Evolutionary conservation across 2,797 vertebrate genomes (phyloP).

Genomic region (Alfaro cultratus): DNA sequence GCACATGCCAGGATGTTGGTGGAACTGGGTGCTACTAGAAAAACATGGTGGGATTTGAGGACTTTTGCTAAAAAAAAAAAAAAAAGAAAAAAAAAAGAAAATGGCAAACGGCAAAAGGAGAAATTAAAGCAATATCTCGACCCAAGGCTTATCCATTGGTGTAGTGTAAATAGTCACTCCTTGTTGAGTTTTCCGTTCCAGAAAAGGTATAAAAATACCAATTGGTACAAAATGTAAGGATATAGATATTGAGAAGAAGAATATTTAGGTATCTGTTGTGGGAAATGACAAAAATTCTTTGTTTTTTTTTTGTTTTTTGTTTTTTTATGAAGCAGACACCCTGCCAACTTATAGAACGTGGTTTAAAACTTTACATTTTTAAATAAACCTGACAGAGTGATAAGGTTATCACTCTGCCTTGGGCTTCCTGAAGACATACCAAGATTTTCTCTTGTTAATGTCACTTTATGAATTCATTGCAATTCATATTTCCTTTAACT

Average conservation of each 20-base stretch:
- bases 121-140: not conserved
- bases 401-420: too few species aligned
- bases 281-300: not conserved
- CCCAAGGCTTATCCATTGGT: not conserved
- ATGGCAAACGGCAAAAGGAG: conserved; percentile 14
- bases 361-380: not conserved
- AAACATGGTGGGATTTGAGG: conserved; percentile 45
- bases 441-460: not conserved
- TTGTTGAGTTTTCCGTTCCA: not conserved
- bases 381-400: not conserved
- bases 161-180: not conserved
- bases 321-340: too few species aligned
- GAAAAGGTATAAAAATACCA: not conserved
- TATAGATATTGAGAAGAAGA: not conserved
- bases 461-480: not conserved
- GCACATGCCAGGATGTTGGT: conserved; percentile 46
- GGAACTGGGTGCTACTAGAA: conserved; percentile 43
- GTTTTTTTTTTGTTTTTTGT: not conserved
- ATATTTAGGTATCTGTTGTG: not conserved
- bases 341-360: not conserved
- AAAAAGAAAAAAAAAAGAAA: not conserved
- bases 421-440: too few species aligned
- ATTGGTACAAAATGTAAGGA: not conserved
- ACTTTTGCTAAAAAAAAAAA: conserved; percentile 21
- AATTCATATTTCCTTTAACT: not conserved